These are phyloP conservation scores for Diglossa cyanea DNA, from an alignment of 2,797 vertebrate species.

Conservation along the genomic window DNA sequence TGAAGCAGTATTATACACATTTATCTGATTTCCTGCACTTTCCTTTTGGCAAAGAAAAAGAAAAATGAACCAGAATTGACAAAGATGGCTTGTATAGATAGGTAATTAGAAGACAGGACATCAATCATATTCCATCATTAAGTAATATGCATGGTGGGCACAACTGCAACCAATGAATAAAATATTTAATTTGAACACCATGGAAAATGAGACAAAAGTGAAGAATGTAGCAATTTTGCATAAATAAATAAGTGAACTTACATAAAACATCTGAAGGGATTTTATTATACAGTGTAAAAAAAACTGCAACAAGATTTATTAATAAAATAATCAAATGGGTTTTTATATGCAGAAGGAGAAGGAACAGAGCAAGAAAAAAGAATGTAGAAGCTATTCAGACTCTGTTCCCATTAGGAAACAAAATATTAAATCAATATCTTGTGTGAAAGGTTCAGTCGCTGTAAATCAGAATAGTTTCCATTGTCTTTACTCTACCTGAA, in stretches of 20 bases:
- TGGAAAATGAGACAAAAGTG: conserved; percentile 27
- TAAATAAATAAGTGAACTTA: conserved; percentile 3
- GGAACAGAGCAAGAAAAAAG: neutral
- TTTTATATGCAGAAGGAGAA: neutral
- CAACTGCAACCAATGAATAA: conserved; percentile 36
- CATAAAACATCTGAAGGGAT: neutral
- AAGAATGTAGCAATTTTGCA: conserved; percentile 26
- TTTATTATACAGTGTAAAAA: neutral
- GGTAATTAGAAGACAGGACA: conserved; percentile 42
- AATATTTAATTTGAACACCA: conserved; percentile 18
- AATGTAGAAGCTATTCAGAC: neutral
- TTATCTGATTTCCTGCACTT: conserved; percentile 62
- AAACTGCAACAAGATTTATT: neutral
- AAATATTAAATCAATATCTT: neutral
- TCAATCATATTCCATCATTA: conserved; percentile 50
- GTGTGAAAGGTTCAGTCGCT: neutral
- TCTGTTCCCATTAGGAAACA: neutral
- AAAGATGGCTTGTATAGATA: neutral
- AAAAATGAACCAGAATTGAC: conserved; percentile 40
- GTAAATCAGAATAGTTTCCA: neutral
- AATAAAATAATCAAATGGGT: neutral
- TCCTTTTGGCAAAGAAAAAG: conserved; percentile 36
- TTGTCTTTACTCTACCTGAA: neutral
- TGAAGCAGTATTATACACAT: conserved; percentile 32
- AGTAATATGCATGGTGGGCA: neutral